phyloP scores from a whole-genome alignment of 2,113 vertebrate genomes.

The Pionites leucogaster region DNA sequence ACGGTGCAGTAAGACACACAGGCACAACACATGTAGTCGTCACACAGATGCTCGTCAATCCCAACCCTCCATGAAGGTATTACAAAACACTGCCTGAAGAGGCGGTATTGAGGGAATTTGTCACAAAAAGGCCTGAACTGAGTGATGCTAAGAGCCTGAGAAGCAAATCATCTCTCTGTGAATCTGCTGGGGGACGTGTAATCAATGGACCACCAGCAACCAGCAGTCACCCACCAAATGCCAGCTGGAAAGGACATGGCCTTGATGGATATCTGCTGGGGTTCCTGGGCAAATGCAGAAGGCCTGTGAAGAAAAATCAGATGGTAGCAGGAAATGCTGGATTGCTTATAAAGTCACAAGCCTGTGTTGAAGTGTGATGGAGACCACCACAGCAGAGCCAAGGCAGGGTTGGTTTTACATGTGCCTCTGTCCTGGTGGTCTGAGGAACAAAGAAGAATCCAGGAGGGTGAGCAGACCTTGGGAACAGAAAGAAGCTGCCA shows the following conservation, averaged over 20 bases:
- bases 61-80: not conserved
- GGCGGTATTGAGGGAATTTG: not conserved
- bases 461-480: conserved; percentile 13
- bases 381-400: not conserved
- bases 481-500: conserved; percentile 3
- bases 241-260: not conserved
- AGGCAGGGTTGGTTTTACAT: not conserved
- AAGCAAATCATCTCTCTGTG: not conserved
- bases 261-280: not conserved
- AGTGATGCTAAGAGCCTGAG: not conserved
- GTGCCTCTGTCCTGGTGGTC: conserved; percentile 38
- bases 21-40: not conserved
- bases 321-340: not conserved
- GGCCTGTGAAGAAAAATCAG: not conserved
- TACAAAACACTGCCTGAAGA: not conserved
- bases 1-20: not conserved
- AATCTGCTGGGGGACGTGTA: not conserved
- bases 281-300: not conserved
- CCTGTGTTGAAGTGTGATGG: not conserved
- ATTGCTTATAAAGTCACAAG: not conserved
- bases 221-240: not conserved
- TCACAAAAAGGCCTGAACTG: not conserved
- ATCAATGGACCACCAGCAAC: not conserved
- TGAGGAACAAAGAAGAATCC: conserved; percentile 38
- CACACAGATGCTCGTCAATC: not conserved